A percentile compares a stretch with the other conserved stretches of the same genome.
Conservation (phyloP, 1,140 invertebrate genomes). For the Heliconius hermathena region DNA sequence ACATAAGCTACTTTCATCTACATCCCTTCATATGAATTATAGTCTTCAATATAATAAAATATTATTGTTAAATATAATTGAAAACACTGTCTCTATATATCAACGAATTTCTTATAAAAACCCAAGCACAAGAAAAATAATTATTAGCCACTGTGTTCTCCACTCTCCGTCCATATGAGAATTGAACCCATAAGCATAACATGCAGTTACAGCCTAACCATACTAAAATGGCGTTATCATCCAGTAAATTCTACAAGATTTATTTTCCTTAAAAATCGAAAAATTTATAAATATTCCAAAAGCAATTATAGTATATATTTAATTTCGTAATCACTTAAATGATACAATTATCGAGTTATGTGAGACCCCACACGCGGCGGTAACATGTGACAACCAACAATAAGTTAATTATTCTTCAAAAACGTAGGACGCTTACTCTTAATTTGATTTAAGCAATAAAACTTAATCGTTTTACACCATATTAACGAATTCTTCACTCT, state of each 20-base stretch:
- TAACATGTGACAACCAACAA: neutral
- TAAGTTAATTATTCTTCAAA: conserved; percentile 7
- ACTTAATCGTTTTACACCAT: conserved; percentile 11
- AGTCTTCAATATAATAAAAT: too few species aligned
- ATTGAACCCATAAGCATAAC: too few species aligned
- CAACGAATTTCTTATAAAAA: too few species aligned
- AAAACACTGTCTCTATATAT: too few species aligned
- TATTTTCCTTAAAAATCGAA: conserved; percentile 16
- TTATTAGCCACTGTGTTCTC: too few species aligned
- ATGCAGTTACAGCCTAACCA: too few species aligned
- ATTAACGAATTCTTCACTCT: neutral
- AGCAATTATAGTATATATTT: conserved; percentile 15
- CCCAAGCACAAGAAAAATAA: too few species aligned
- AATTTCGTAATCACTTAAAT: conserved; percentile 21
- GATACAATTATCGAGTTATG: conserved; percentile 7
- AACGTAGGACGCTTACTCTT: neutral
- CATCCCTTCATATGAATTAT: too few species aligned
- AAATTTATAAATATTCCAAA: neutral
- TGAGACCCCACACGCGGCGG: conserved; percentile 20
- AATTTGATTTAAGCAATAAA: neutral
- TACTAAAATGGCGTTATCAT: neutral
- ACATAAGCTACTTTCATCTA: too few species aligned
- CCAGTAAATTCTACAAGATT: neutral
- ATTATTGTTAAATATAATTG: too few species aligned
- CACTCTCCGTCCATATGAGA: too few species aligned